Conservation (phyloP, 2,888 invertebrate genomes). For the Pyrrhosoma nymphula region DNA sequence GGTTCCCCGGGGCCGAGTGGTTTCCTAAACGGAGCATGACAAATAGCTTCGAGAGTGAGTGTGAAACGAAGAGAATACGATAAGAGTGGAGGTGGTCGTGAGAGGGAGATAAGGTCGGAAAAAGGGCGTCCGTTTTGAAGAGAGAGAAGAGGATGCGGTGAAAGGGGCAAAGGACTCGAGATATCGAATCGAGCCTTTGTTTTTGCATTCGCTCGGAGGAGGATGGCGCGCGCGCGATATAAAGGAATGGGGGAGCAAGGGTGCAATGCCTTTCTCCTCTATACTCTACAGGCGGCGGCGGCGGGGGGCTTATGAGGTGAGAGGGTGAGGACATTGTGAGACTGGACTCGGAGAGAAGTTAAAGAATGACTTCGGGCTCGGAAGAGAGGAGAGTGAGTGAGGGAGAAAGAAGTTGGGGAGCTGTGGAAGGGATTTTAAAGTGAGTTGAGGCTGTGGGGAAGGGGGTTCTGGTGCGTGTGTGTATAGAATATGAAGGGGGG, state of each 20-base stretch:
- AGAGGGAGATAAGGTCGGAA: background rate
- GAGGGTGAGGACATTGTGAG: background rate
- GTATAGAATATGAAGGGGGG: background rate
- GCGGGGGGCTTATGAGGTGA: background rate
- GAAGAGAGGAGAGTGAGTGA: background rate
- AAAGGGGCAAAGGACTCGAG: constrained; percentile 3
- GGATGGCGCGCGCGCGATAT: background rate
- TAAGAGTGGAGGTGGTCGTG: background rate
- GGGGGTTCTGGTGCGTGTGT: background rate
- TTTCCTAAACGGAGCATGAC: background rate
- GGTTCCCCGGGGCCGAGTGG: too few relatives aligned
- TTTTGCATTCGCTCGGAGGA: background rate
- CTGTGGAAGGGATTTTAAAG: background rate
- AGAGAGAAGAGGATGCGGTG: background rate
- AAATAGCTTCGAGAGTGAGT: background rate
- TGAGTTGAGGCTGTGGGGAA: background rate
- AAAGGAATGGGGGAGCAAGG: background rate
- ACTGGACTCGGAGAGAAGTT: background rate
- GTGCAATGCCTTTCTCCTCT: background rate
- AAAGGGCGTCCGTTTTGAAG: background rate
- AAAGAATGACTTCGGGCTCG: background rate
- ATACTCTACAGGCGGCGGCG: background rate
- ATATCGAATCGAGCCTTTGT: background rate
- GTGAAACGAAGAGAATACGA: background rate
- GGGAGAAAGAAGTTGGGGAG: background rate